Evolutionary conservation across 2,888 invertebrate genomes (phyloP).

Genomic region (Eugnorisma glareosa): DNA sequence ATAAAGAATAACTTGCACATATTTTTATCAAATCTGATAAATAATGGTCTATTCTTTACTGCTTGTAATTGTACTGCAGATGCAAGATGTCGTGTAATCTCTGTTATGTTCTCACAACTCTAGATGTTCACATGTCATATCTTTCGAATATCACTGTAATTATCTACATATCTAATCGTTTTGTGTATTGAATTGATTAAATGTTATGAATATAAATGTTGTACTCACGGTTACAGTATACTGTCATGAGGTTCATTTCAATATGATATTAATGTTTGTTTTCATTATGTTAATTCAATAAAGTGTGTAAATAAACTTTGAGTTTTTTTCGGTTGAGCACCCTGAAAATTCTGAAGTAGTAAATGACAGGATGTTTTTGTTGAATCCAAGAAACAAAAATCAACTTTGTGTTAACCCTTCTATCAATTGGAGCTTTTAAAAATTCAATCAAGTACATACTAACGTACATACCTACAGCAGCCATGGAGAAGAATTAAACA

Average conservation of each 20-base stretch:
- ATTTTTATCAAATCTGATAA: conserved; percentile 55
- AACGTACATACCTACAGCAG: background rate
- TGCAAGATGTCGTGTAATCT: conserved; percentile 53
- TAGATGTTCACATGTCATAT: conserved; percentile 82
- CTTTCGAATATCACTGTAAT: conserved; percentile 87
- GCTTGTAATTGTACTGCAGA: conserved; percentile 59
- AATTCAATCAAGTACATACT: background rate
- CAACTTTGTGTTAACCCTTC: background rate
- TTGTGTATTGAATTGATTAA: conserved; percentile 87
- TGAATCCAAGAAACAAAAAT: background rate
- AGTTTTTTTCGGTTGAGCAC: conserved; percentile 60
- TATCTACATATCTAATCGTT: conserved; percentile 89
- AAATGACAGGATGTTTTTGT: background rate
- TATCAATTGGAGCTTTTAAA: background rate
- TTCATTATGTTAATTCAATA: conserved; percentile 90
- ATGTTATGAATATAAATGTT: conserved; percentile 89
- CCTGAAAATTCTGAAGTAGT: background rate
- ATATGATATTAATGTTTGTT: conserved; percentile 88
- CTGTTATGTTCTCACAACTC: conserved; percentile 63
- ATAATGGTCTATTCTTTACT: conserved; percentile 51
- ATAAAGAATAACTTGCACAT: conserved; percentile 57
- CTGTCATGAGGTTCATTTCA: conserved; percentile 87
- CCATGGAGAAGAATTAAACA: background rate
- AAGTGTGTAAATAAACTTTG: conserved; percentile 89
- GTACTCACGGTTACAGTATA: conserved; percentile 89